Percentiles rank a stretch among this genome's conserved stretches.
phyloP scores from a whole-genome alignment of 2,888 invertebrate genomes.

The Limnephilus lunatus region DNA sequence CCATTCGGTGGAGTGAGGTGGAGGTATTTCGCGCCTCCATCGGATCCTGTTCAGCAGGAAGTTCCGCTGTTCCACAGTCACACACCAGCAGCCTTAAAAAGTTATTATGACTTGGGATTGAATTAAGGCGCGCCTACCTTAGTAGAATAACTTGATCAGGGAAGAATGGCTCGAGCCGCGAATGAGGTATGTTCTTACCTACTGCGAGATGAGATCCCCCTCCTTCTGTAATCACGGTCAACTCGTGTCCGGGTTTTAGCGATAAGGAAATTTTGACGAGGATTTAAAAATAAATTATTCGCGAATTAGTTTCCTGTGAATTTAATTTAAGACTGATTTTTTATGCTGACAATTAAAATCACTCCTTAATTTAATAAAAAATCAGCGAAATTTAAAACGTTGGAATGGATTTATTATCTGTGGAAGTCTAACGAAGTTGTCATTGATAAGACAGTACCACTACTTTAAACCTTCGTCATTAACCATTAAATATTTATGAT shows the following conservation, averaged over 20 bases:
- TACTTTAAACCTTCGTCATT: too few relatives aligned
- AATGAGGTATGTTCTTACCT: neutral
- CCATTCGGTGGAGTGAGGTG: neutral
- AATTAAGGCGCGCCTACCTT: constrained; percentile 24
- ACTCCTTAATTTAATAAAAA: neutral
- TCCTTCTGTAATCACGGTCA: neutral
- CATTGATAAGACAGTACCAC: neutral
- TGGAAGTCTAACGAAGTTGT: neutral
- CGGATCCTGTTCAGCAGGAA: neutral
- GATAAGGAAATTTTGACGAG: neutral
- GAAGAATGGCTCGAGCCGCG: constrained; percentile 7
- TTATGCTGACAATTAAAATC: neutral
- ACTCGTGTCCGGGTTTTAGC: neutral
- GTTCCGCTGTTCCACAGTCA: constrained; percentile 4
- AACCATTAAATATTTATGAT: too few relatives aligned
- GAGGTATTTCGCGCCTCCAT: neutral
- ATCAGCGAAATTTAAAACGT: neutral
- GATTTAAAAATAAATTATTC: neutral
- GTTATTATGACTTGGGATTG: constrained; percentile 29
- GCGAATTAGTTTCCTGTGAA: neutral
- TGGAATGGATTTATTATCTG: neutral
- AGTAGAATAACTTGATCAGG: constrained; percentile 29
- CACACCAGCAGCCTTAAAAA: neutral
- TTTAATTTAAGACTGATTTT: neutral
- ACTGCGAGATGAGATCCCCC: neutral